Evolutionary conservation across 30 jellyfish, hydroid and myxozoan species (phyloP).

Genomic region (Phacellophora camtschatica): DNA sequence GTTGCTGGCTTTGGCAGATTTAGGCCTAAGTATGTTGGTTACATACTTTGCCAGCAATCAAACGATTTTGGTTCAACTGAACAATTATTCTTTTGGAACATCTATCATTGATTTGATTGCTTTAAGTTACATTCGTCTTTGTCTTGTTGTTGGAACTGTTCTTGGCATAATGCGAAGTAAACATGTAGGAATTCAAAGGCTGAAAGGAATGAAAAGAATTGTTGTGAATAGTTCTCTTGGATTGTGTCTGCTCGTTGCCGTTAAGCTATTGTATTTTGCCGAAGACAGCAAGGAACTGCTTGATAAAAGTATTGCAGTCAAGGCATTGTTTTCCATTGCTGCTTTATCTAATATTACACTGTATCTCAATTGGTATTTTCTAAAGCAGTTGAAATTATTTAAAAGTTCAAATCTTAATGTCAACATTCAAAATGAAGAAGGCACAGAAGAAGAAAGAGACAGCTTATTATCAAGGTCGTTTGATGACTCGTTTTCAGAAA

Average conservation of each 20-base stretch:
- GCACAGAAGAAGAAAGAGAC: constrained; percentile 21
- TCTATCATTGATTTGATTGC: constrained; percentile 40
- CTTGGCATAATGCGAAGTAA: constrained; percentile 36
- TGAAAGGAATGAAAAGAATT: constrained; percentile 1
- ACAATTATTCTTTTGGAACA: constrained; percentile 44
- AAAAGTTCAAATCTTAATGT: neutral
- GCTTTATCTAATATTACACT: constrained; percentile 23
- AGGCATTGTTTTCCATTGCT: constrained; percentile 44
- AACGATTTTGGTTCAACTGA: neutral
- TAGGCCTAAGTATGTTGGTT: constrained; percentile 1
- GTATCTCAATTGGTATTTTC: constrained; percentile 42
- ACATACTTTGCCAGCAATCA: neutral
- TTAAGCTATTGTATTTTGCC: constrained; percentile 69
- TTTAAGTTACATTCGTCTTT: constrained; percentile 49
- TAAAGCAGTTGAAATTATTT: neutral
- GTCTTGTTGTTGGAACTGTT: constrained; percentile 42
- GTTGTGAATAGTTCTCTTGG: constrained; percentile 24
- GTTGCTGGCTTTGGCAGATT: neutral
- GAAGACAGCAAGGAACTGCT: constrained; percentile 69
- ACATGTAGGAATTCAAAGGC: constrained; percentile 18
- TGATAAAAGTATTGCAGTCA: constrained; percentile 10
- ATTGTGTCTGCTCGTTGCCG: constrained; percentile 28
- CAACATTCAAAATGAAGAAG: constrained; percentile 10
- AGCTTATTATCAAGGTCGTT: constrained; percentile 19
- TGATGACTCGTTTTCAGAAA: neutral